Evolutionary conservation across 2,797 vertebrate genomes (phyloP).

Genomic region (Lacerta agilis): DNA sequence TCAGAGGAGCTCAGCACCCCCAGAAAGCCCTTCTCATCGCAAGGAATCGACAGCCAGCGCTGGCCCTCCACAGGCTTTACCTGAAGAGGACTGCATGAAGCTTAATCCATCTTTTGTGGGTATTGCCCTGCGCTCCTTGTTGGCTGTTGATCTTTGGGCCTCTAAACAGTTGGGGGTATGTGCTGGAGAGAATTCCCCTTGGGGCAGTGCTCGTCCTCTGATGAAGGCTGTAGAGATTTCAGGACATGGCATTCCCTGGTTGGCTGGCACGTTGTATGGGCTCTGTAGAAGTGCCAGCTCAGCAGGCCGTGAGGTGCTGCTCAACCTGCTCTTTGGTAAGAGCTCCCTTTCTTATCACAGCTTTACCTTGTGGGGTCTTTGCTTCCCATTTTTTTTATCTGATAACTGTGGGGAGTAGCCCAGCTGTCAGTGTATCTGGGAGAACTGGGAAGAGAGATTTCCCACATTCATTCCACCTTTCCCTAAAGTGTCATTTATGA

Average conservation of each 20-base stretch:
- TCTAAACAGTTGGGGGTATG: constrained; percentile 95
- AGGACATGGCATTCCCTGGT: constrained; percentile 94
- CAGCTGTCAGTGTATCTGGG: not conserved
- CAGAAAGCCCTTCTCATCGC: constrained; percentile 28
- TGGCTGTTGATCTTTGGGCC: constrained; percentile 95
- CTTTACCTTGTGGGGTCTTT: not conserved
- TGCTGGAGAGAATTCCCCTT: constrained; percentile 90
- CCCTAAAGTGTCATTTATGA: not conserved
- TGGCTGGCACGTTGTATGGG: constrained; percentile 88
- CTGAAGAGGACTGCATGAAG: constrained; percentile 63
- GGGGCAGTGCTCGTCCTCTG: constrained; percentile 90
- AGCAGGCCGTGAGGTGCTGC: constrained; percentile 91
- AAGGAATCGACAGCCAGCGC: not conserved
- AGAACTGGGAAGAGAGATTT: not conserved
- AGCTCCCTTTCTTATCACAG: not conserved
- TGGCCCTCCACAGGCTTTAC: constrained; percentile 16
- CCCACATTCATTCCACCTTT: not conserved
- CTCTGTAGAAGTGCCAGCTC: constrained; percentile 89
- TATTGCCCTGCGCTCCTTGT: constrained; percentile 89
- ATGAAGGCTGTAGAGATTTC: constrained; percentile 96
- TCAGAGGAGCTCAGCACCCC: not conserved
- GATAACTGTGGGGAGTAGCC: not conserved
- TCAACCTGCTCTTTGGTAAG: constrained; percentile 94
- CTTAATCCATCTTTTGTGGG: constrained; percentile 89
- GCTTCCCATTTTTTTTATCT: not conserved